These are phyloP conservation scores for Taphrorychus bicolor DNA, from an alignment of 2,888 invertebrate genomes.

Conservation along the genomic window DNA sequence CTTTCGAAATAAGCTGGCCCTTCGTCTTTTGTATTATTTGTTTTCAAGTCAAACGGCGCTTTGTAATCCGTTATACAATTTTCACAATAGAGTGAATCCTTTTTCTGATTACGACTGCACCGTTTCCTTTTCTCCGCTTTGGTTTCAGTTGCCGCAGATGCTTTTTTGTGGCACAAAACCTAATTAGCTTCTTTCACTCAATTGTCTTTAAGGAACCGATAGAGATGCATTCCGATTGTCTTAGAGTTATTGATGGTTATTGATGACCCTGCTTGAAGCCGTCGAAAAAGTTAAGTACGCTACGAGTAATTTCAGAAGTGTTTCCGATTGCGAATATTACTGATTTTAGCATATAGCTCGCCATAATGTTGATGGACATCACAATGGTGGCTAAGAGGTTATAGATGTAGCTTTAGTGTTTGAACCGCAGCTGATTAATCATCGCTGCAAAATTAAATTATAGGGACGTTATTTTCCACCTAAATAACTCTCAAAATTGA, in stretches of 20 bases:
- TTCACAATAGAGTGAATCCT: slow-evolving; percentile 34
- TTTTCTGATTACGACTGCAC: slow-evolving; percentile 34
- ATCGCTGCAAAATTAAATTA: slow-evolving; percentile 21
- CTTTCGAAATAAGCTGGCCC: neutral
- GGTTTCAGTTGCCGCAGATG: slow-evolving; percentile 25
- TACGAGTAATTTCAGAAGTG: neutral
- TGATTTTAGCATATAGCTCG: neutral
- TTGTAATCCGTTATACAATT: slow-evolving; percentile 37
- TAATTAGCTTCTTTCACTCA: slow-evolving; percentile 21
- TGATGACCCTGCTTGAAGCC: neutral
- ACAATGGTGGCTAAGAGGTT: neutral
- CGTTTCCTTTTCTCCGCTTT: slow-evolving; percentile 32
- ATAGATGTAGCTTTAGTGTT: neutral
- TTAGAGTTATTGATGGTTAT: slow-evolving; percentile 3
- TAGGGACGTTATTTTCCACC: slow-evolving; percentile 25
- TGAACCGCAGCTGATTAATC: slow-evolving; percentile 4
- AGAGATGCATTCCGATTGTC: slow-evolving; percentile 10
- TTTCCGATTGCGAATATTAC: neutral
- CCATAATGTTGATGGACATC: neutral
- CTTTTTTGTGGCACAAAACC: slow-evolving; percentile 14
- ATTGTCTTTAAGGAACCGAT: slow-evolving; percentile 13
- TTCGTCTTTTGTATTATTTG: neutral
- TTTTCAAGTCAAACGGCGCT: slow-evolving; percentile 17
- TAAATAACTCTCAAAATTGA: slow-evolving; percentile 25
- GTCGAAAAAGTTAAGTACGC: neutral